These are phyloP conservation scores for Odocoileus hemionus DNA, from an alignment of 2,113 vertebrate genomes.

Conservation along the genomic window DNA sequence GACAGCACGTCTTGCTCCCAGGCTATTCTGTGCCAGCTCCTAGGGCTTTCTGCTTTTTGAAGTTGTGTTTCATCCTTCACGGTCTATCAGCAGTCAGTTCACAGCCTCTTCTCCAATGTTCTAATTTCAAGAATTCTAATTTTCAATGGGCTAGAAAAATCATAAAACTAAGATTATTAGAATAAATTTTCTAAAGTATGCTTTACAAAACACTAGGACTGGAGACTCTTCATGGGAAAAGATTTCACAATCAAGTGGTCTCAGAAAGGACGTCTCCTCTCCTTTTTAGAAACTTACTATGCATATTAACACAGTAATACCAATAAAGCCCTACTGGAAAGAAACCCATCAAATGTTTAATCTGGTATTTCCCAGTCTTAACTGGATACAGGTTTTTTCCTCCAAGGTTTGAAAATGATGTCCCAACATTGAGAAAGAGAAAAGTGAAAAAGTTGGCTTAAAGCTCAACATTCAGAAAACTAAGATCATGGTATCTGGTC, in stretches of 20 bases:
- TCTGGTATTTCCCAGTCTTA: neutral
- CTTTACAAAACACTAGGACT: neutral
- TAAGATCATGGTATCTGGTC: neutral
- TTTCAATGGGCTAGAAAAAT: neutral
- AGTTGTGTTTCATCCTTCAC: neutral
- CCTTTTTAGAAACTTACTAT: neutral
- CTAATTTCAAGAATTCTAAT: neutral
- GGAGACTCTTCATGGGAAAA: neutral
- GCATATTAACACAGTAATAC: neutral
- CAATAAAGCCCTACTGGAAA: neutral
- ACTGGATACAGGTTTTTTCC: neutral
- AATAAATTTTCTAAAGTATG: neutral
- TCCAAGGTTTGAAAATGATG: neutral
- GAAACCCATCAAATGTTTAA: neutral
- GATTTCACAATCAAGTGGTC: neutral
- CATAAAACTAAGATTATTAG: neutral
- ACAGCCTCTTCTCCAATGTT: neutral
- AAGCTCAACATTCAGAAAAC: neutral
- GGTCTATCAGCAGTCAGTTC: neutral
- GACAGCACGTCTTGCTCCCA: neutral
- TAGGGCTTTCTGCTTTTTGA: neutral
- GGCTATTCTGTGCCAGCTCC: neutral
- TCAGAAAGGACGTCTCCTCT: neutral
- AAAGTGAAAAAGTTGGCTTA: neutral
- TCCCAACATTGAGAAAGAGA: neutral